These are phyloP conservation scores for Chymomyza costata DNA, from an alignment of 1,140 invertebrate species.

Conservation along the genomic window DNA sequence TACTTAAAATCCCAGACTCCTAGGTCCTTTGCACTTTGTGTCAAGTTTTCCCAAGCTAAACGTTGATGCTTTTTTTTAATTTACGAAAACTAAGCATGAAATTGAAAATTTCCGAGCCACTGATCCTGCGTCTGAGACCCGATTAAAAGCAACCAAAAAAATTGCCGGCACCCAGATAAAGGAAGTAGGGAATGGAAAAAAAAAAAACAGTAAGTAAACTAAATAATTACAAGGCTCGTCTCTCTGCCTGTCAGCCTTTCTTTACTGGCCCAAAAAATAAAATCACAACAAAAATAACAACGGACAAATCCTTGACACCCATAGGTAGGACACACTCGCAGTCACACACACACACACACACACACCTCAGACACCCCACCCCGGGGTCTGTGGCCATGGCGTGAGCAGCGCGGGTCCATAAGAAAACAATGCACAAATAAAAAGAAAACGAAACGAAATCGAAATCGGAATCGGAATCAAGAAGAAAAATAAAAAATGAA, in stretches of 20 bases:
- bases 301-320: conserved; percentile 46
- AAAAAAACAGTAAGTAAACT: conserved; percentile 33
- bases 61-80: conserved; percentile 11
- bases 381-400: too few species aligned
- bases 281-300: conserved; percentile 18
- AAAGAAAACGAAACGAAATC: conserved; percentile 2
- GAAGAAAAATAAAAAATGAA: conserved; percentile 35
- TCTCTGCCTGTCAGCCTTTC: too few species aligned
- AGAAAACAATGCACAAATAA: neutral
- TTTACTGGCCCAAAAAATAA: conserved; percentile 3
- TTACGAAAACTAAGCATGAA: conserved; percentile 32
- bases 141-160: too few species aligned
- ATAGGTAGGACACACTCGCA: conserved; percentile 37
- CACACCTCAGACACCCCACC: too few species aligned
- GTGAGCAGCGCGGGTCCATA: conserved; percentile 34
- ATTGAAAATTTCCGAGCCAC: conserved; percentile 51
- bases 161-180: too few species aligned
- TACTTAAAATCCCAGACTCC: too few species aligned
- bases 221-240: conserved; percentile 61
- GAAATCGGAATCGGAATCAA: conserved; percentile 38
- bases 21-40: too few species aligned
- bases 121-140: too few species aligned
- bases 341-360: too few species aligned
- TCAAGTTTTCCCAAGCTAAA: too few species aligned
- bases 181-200: conserved; percentile 2